Evolutionary conservation across 1,140 invertebrate genomes (phyloP).

Genomic region (Lordiphosa stackelbergi): DNA sequence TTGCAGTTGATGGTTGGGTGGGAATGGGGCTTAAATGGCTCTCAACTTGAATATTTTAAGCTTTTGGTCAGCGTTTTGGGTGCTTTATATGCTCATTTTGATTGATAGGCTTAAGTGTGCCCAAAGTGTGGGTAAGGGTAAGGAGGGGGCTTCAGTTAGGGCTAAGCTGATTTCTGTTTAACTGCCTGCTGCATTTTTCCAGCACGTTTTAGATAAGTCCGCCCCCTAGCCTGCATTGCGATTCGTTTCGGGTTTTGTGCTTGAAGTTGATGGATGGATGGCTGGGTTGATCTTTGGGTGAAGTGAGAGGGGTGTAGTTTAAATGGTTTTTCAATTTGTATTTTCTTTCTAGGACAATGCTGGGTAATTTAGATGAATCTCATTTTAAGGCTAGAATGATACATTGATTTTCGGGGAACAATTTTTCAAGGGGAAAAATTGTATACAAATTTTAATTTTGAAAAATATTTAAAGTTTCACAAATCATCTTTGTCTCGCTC

Average conservation of each 20-base stretch:
- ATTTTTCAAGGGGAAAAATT: too few species aligned
- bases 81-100: conserved; percentile 51
- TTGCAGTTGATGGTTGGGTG: conserved; percentile 32
- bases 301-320: too few species aligned
- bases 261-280: conserved; percentile 47
- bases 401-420: too few species aligned
- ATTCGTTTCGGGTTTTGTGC: conserved; percentile 23
- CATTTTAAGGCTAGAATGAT: too few species aligned
- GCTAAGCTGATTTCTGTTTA: conserved; percentile 43
- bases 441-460: too few species aligned
- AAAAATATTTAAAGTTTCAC: too few species aligned
- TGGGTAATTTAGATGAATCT: too few species aligned
- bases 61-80: conserved; percentile 46
- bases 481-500: not conserved
- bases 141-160: conserved; percentile 13
- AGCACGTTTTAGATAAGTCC: conserved; percentile 34
- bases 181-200: conserved; percentile 30
- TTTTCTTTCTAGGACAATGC: not conserved
- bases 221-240: conserved; percentile 28
- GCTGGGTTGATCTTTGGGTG: conserved; percentile 11
- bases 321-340: conserved; percentile 17
- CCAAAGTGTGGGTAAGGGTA: conserved; percentile 1
- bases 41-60: conserved; percentile 49
- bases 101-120: conserved; percentile 60
- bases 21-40: conserved; percentile 52